phyloP scores from a whole-genome alignment of 1,140 invertebrate species.

The Dryas iulia region DNA sequence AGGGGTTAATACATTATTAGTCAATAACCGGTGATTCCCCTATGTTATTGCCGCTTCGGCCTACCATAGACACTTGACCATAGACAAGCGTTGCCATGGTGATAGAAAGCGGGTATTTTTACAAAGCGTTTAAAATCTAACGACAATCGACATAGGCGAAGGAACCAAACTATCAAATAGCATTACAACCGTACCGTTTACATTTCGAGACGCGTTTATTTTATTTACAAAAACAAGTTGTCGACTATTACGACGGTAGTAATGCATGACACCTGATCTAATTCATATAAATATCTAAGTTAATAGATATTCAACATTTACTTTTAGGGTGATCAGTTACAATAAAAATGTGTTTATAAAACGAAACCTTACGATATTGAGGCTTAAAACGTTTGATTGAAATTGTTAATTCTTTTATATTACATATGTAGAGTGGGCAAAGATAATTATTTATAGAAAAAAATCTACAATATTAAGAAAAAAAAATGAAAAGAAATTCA shows the following conservation, averaged over 20 bases:
- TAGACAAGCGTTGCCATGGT: conserved; percentile 32
- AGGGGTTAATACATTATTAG: too few species aligned
- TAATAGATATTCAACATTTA: background rate
- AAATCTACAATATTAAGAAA: too few species aligned
- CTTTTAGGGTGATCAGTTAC: background rate
- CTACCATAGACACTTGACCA: conserved; percentile 44
- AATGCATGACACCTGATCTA: conserved; percentile 17
- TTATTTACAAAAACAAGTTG: conserved; percentile 48
- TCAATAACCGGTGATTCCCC: conserved; percentile 25
- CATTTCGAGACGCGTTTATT: conserved; percentile 41
- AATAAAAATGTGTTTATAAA: conserved; percentile 1
- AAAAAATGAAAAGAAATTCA: too few species aligned
- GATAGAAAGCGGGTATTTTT: conserved; percentile 36
- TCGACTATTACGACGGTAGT: conserved; percentile 31
- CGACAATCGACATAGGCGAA: conserved; percentile 54
- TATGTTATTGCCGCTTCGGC: conserved; percentile 34
- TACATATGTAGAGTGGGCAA: background rate
- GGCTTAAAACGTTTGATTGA: conserved; percentile 19
- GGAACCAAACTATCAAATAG: conserved; percentile 24
- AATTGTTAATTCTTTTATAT: background rate
- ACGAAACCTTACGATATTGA: conserved; percentile 25
- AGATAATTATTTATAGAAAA: too few species aligned
- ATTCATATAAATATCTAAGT: background rate
- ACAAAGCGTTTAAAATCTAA: conserved; percentile 50
- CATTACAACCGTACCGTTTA: conserved; percentile 24